Conservation (phyloP, 2,113 vertebrate species). For the Dipodomys ordii region DNA sequence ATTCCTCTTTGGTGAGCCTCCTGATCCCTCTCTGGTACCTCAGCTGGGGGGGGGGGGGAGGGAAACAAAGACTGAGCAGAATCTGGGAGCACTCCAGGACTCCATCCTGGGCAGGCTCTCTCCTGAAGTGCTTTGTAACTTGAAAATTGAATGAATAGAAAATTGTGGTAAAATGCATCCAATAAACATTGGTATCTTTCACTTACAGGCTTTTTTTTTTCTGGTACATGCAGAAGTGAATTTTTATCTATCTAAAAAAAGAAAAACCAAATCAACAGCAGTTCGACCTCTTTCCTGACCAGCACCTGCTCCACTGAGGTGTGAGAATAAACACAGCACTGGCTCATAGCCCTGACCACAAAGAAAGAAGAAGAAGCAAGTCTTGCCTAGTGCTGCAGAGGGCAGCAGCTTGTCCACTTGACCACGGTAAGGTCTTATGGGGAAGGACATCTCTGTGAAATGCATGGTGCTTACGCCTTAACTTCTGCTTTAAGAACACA, state of each 20-base stretch:
- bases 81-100: background rate
- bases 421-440: conserved; percentile 35
- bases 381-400: background rate
- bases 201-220: conserved; percentile 24
- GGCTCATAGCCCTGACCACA: background rate
- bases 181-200: background rate
- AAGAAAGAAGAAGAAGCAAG: background rate
- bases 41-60: accelerated
- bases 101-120: background rate
- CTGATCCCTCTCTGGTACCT: background rate
- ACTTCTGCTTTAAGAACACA: conserved; percentile 76
- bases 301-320: background rate
- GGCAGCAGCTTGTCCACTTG: background rate
- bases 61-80: background rate
- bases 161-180: background rate
- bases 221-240: background rate
- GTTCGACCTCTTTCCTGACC: background rate
- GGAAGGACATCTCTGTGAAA: conserved; percentile 55
- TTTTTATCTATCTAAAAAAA: background rate
- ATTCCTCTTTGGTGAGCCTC: background rate
- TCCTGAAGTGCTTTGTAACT: background rate
- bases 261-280: background rate
- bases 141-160: background rate
- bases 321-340: conserved; percentile 58
- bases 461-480: conserved; percentile 49